phyloP scores from a whole-genome alignment of 2,113 vertebrate species.

The Centropristis striata region DNA sequence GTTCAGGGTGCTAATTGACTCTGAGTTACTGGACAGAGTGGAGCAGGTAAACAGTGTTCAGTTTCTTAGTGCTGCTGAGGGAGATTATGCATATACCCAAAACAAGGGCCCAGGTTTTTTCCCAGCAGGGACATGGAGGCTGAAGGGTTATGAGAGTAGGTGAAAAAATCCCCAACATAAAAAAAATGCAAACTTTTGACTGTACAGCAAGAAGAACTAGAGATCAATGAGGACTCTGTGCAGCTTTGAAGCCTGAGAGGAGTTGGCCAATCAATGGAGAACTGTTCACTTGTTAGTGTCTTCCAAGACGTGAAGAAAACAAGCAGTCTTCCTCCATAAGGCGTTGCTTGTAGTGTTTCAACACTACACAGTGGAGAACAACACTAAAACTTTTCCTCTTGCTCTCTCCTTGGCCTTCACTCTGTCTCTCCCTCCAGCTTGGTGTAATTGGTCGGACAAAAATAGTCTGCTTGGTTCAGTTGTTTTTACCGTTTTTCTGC shows the following conservation, averaged over 20 bases:
- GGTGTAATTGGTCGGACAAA: slow-evolving; percentile 36
- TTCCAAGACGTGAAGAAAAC: slow-evolving; percentile 66
- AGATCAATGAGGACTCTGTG: slow-evolving; percentile 68
- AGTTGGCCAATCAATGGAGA: slow-evolving; percentile 72
- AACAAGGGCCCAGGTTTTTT: not conserved
- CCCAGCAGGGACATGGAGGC: not conserved
- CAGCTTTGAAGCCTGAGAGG: slow-evolving; percentile 73
- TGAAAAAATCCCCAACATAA: slow-evolving; percentile 51
- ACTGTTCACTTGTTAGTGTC: slow-evolving; percentile 68
- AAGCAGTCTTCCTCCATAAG: slow-evolving; percentile 33
- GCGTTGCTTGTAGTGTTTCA: slow-evolving; percentile 22
- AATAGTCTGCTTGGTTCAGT: not conserved
- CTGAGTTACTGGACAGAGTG: slow-evolving; percentile 13
- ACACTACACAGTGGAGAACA: slow-evolving; percentile 14
- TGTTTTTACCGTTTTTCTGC: not conserved
- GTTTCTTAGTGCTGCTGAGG: slow-evolving; percentile 19
- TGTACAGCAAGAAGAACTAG: slow-evolving; percentile 63
- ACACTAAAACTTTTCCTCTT: slow-evolving; percentile 18
- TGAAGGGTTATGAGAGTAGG: slow-evolving; percentile 19
- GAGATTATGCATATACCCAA: slow-evolving; percentile 14
- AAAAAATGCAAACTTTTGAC: slow-evolving; percentile 69
- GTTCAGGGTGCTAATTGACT: slow-evolving; percentile 62
- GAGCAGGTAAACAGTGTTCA: slow-evolving; percentile 45
- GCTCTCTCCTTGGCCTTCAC: slow-evolving; percentile 18
- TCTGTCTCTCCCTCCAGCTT: not conserved